Evolutionary conservation across 2,797 vertebrate genomes (phyloP).

Genomic region (Gallirallus australis): DNA sequence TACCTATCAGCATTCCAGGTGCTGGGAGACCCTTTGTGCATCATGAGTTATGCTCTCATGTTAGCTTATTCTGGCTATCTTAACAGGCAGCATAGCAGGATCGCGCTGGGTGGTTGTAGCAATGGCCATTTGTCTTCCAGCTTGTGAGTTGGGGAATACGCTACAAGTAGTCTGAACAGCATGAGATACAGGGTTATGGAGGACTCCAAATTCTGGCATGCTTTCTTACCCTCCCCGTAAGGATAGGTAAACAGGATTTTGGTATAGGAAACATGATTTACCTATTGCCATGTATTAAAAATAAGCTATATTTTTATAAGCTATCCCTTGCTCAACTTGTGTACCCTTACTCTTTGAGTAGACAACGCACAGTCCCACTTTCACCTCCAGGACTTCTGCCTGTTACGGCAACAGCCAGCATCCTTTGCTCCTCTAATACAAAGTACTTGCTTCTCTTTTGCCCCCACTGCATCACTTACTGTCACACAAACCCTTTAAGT

Average conservation of each 20-base stretch:
- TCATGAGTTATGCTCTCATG: fast-evolving
- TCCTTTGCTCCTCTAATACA: neutral
- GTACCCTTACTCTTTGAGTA: neutral
- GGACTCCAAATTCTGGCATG: neutral
- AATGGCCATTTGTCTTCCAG: neutral
- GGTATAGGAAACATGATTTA: neutral
- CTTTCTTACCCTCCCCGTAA: neutral
- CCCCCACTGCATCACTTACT: neutral
- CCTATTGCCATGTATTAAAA: neutral
- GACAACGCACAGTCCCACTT: neutral
- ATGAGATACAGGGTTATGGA: neutral
- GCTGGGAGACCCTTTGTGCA: neutral
- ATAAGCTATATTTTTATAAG: neutral
- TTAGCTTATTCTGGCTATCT: neutral
- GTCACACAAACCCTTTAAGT: neutral
- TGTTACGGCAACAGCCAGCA: neutral
- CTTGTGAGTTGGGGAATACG: neutral
- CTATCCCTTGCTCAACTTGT: neutral
- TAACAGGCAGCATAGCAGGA: neutral
- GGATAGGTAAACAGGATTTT: neutral
- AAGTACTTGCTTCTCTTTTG: neutral
- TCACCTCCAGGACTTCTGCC: neutral
- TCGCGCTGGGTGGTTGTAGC: neutral
- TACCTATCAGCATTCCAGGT: neutral
- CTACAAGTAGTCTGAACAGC: neutral